A percentile compares a stretch with the other conserved stretches of the same genome.
phyloP scores from a whole-genome alignment of 2,113 vertebrate genomes.

The Taxidea taxus region DNA sequence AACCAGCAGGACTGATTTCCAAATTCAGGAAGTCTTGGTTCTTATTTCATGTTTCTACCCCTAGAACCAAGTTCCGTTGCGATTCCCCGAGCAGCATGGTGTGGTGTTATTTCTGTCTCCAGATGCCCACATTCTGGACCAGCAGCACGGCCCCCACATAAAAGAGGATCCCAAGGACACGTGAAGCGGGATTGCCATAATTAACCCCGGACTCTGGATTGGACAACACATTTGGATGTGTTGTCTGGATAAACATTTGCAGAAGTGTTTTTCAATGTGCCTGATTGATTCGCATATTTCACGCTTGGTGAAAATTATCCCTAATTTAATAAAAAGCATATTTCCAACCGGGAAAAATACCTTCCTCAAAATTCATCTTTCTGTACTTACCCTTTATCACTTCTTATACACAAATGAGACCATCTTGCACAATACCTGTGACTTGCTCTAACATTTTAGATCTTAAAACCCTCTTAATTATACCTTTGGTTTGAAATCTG shows the following conservation, averaged over 20 bases:
- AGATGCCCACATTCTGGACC: background rate
- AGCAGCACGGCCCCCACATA: background rate
- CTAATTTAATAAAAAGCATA: constrained; percentile 37
- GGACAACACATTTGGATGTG: no score
- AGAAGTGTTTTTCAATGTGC: background rate
- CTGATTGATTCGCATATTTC: background rate
- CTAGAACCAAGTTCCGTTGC: background rate
- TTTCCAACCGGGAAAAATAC: background rate
- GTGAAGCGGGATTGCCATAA: background rate
- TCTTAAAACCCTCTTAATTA: constrained; percentile 68
- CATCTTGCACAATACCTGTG: constrained; percentile 66
- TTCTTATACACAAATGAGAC: constrained; percentile 62
- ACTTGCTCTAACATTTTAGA: constrained; percentile 73
- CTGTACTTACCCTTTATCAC: constrained; percentile 14
- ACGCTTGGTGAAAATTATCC: background rate
- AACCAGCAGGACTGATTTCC: background rate
- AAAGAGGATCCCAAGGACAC: background rate
- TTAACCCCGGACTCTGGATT: background rate
- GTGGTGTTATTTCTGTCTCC: background rate
- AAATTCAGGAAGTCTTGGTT: background rate
- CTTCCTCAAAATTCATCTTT: constrained; percentile 65
- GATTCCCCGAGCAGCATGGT: background rate
- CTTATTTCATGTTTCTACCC: background rate
- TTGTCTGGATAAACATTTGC: constrained; percentile 33
- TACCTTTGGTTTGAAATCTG: constrained; percentile 70